These are phyloP conservation scores for Rapana venosa DNA, from an alignment of 2,888 invertebrate species.

Conservation along the genomic window DNA sequence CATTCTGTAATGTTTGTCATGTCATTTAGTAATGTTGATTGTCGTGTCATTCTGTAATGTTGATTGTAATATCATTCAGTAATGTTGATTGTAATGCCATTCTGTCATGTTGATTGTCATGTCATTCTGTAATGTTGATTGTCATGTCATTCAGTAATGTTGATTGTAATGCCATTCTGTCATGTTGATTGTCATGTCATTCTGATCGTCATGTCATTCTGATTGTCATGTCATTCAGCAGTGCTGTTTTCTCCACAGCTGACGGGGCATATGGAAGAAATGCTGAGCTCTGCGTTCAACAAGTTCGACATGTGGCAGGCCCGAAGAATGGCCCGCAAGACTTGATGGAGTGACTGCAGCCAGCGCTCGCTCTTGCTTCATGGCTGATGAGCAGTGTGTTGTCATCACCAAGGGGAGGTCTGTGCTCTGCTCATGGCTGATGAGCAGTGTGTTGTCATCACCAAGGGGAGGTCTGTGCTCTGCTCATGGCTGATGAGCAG, in stretches of 20 bases:
- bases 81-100: background rate
- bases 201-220: too few species aligned
- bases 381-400: background rate
- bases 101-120: too few species aligned
- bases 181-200: too few species aligned
- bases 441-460: too few species aligned
- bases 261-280: constrained; percentile 88
- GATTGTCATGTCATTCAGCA: background rate
- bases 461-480: background rate
- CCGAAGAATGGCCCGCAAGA: constrained; percentile 58
- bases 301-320: constrained; percentile 92
- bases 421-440: background rate
- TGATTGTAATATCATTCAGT: background rate
- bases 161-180: too few species aligned
- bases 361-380: background rate
- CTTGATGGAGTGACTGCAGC: constrained; percentile 34
- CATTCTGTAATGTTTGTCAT: too few species aligned
- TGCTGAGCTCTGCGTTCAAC: constrained; percentile 90
- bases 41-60: too few species aligned
- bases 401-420: background rate
- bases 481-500: too few species aligned
- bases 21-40: background rate
- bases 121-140: background rate
- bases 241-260: constrained; percentile 64
- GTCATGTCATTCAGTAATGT: background rate